Base-by-base conservation (phyloP, 2,888 invertebrate genomes). In the Oscheius sp. region DNA sequence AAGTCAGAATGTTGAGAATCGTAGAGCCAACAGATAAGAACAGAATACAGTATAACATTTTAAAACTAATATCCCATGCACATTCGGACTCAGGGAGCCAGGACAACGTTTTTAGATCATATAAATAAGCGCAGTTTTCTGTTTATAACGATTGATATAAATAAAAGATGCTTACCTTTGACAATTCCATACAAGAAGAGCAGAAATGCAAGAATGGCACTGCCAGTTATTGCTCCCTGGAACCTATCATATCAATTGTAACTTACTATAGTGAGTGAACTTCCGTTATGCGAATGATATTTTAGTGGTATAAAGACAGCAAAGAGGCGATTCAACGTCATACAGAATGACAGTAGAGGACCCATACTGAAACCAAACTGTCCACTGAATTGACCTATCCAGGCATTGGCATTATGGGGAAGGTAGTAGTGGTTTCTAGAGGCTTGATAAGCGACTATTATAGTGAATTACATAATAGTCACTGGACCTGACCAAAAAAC, bases 31-130 rank as follows among this genome's bases (percentile, higher is more conserved):
- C 9, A 17, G 54, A 17, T 17, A 33, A 33, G 8, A 33, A 54
- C 1, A 54, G 33, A 17, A 54, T 33, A 6, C n/a, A 14, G 24
- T 54, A 54, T 6, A 54, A 9, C 54, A 54, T 33, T 17, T 22
- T 17, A 6, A 32, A 33, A 36, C 33, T 54, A n/a, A 32, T 6
- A 32, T 32, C 33, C 2, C 32, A 20, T 1, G 54, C 54, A 33
- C 54, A 54, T n/a, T 54, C 33, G 6, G 54, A 54, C 22, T 54
- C 54, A 20, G 32, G 32, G 4, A 32, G 32, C 54, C 54, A 54
- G n/a, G 54, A 54, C 14, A 54, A 22, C 14, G 54, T 33, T 22
- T 54, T 36, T 4, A 54, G 20, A 9, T 17, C 32, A 36, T 54
- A 54, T n/a, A 32, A 6, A 33, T 33, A 54, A n/a, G 54, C 33